A percentile compares a stretch with the other conserved stretches of the same genome.
These are phyloP conservation scores for Caenorhabditis parvicauda DNA, from an alignment of 2,888 invertebrate species.

Conservation along the genomic window DNA sequence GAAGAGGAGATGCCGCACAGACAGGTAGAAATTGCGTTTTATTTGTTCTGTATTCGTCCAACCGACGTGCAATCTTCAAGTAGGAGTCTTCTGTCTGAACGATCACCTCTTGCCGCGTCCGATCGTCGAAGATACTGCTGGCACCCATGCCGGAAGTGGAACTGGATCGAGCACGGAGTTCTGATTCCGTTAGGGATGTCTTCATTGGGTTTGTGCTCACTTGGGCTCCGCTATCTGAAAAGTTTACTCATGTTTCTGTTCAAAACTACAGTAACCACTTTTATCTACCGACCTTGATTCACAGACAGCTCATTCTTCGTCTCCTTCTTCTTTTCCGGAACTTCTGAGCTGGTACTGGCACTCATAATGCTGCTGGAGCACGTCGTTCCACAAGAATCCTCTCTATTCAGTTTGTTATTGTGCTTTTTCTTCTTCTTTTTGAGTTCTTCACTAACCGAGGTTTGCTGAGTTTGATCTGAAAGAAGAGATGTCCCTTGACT, in stretches of 20 bases:
- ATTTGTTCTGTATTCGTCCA: conserved; percentile 52
- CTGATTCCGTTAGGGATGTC: too few species aligned
- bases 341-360: not conserved
- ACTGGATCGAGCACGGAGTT: conserved; percentile 29
- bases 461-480: conserved; percentile 26
- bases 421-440: conserved; percentile 9
- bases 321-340: not conserved
- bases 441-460: conserved; percentile 20
- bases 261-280: not conserved
- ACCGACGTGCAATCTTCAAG: conserved; percentile 56
- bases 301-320: too few species aligned
- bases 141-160: conserved; percentile 35
- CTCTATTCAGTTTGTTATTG: conserved; percentile 10
- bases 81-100: conserved; percentile 62
- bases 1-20: conserved; percentile 43
- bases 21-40: conserved; percentile 40
- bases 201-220: not conserved
- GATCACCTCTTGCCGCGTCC: conserved; percentile 49
- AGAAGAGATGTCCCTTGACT: not conserved
- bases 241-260: not conserved
- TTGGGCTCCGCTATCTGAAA: not conserved
- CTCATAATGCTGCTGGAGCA: not conserved
- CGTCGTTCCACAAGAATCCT: conserved; percentile 13
- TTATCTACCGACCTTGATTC: conserved; percentile 9
- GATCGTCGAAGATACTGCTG: conserved; percentile 37